Evolutionary conservation across 1,140 invertebrate species (phyloP), one percentile per base, ranked within the genome.

Genomic region (Macrotrachela quadricornifera): DNA sequence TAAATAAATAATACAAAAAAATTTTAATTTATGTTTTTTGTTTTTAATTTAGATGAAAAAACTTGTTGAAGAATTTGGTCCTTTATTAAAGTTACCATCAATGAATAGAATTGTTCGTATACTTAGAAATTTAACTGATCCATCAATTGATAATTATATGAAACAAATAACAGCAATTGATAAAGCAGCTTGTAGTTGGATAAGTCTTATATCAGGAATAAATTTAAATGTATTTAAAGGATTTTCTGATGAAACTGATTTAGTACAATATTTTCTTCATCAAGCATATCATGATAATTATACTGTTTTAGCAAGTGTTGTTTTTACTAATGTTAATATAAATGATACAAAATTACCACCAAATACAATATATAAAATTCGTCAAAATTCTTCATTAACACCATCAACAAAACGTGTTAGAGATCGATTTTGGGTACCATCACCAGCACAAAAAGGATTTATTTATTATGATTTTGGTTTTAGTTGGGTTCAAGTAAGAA

Each of bases 361-460:
- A 40, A 71, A 73, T 55, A 64, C 73, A 48, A 65, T 60, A 17
- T 74, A 73, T 57, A 73, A 70, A 59, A 74, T 73, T 30, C 60
- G 72, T 37, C 72, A 73, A 58, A 74, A 73, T 62, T 71, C 70
- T 11, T 69, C 71, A 6, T 70, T 73, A 51, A 71, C 69, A 11
- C 60, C 61, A 1, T 68, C 70, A 1, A 73, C 72, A 11, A 70
- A 70, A 55, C 58, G 62, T 55, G 64, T 71, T 14, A 59, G 72
- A 40, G 64, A 65, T 50, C 59, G 65, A 21, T 67, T 69, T 49
- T 73, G 71, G 72, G 66, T 64, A 54, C 72, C 72, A 9, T 70
- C 71, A 9, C 71, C 72, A 21, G 21, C 21, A 30, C 21, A 30
- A 30, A 30, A 30, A 4, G 21, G 21, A 4, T 30, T 30, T 30